Conservation (phyloP, 2,888 invertebrate species). For the Pandemis cinnamomeana region DNA sequence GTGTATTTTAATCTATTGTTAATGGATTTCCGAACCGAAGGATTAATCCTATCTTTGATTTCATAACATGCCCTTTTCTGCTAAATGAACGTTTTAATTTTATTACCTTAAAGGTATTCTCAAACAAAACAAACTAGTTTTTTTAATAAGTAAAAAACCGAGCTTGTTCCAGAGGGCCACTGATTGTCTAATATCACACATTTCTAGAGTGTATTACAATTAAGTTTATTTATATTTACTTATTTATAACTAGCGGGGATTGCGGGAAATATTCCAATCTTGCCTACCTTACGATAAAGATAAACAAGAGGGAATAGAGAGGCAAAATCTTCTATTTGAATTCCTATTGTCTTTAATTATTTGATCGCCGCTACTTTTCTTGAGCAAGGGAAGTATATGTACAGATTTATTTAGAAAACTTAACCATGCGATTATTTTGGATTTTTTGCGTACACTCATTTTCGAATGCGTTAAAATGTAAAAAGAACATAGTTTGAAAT, state of each 20-base stretch:
- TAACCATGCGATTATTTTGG: slow-evolving; percentile 1
- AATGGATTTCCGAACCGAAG: background rate
- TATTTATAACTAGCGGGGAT: slow-evolving; percentile 14
- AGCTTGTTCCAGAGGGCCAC: slow-evolving; percentile 51
- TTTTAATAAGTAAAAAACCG: background rate
- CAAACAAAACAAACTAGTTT: background rate
- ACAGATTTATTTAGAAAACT: background rate
- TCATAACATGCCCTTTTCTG: background rate
- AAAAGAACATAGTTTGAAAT: background rate
- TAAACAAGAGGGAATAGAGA: background rate
- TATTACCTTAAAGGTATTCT: background rate
- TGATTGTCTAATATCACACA: slow-evolving; percentile 71
- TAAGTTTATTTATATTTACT: slow-evolving; percentile 37
- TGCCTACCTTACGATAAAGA: slow-evolving; percentile 14
- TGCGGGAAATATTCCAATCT: slow-evolving; percentile 11
- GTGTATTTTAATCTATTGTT: background rate
- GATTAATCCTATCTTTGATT: background rate
- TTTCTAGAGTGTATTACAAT: slow-evolving; percentile 57
- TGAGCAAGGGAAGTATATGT: slow-evolving; percentile 15
- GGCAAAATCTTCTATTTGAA: slow-evolving; percentile 1
- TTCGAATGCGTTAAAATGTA: no score
- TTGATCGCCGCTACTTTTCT: background rate
- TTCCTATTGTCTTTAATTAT: background rate
- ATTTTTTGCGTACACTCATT: background rate
- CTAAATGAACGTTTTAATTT: background rate